Evolutionary conservation across 2,113 vertebrate species (phyloP), one percentile per base, ranked within the genome.

Genomic region (Bombycilla garrulus): DNA sequence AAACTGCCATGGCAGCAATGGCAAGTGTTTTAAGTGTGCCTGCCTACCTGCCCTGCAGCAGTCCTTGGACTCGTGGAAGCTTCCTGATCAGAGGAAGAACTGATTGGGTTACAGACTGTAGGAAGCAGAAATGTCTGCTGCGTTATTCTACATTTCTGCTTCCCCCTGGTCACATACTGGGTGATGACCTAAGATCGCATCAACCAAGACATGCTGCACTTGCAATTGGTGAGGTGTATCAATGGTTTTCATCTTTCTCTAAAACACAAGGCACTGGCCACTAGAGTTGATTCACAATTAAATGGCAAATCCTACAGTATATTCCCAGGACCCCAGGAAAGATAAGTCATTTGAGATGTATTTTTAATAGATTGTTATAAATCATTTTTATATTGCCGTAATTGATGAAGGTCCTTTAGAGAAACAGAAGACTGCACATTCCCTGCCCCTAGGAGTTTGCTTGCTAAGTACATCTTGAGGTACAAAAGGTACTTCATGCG

Each of bases 281-380:
- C 92, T 91, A 56, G 80, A 83, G 85, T 90, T 95, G 87, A 93
- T 94, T 96, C 93, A 92, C 56, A 93, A 47, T 88, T 81, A 95
- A 90, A 81, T 78, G 80, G 48, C 51, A 92, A 92, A 90, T 94
- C 67, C 57, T 88, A 57, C 64, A 72, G 82, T 81, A 71, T 92
- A 88, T 96, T 96, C 69, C 82, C 80, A 92, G 88, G 92, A 95
- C 60, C 80, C 60, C 83, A 72, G 64, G 56, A 93, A 76, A 67
- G 72, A 84, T 97, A 96, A 96, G 93, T 95, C 82, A 74, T 90
- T 76, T 78, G 77, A 95, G 90, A 31, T 90, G 69, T 93, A 93
- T 92, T 96, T 95, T 92, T 93, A 96, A 95, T 94, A 96, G 94
- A 92, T 95, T 73, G 81, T 74, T 93, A 96, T 94, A 96, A 95